Percentiles rank a stretch among this genome's conserved stretches.
Evolutionary conservation across 2,888 invertebrate genomes (phyloP).

Genomic region (Diloba caeruleocephala): DNA sequence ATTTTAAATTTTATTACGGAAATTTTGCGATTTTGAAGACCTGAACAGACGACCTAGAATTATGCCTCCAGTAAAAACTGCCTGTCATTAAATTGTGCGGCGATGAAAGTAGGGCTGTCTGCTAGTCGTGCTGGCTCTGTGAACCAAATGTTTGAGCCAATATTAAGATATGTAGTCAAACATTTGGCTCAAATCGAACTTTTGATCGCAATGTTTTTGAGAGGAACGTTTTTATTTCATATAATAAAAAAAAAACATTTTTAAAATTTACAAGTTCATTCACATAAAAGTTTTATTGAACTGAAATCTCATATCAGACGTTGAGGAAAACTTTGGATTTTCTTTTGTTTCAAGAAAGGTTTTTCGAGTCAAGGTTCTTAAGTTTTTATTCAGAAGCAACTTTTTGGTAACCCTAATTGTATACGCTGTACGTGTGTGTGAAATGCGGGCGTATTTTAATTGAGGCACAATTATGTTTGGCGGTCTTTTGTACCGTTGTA

Average conservation of each 20-base stretch:
- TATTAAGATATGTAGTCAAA: too few species aligned
- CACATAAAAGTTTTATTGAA: constrained; percentile 1
- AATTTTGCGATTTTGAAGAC: constrained; percentile 53
- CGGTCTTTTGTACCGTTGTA: constrained; percentile 58
- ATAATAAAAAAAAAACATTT: too few species aligned
- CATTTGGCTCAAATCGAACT: constrained; percentile 3
- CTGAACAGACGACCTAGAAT: constrained; percentile 52
- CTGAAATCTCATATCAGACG: too few species aligned
- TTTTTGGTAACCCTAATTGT: constrained; percentile 29
- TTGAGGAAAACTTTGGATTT: too few species aligned
- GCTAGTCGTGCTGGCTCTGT: constrained; percentile 16
- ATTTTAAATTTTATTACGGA: constrained; percentile 63
- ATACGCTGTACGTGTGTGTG: constrained; percentile 46
- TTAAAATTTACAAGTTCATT: too few species aligned
- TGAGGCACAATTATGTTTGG: constrained; percentile 64
- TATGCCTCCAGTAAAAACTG: constrained; percentile 52
- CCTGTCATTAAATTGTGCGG: constrained; percentile 49
- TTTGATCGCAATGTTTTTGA: constrained; percentile 17
- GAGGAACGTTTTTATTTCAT: background rate
- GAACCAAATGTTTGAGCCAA: constrained; percentile 10
- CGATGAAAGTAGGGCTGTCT: constrained; percentile 38
- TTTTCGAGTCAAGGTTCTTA: too few species aligned
- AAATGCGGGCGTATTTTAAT: constrained; percentile 71
- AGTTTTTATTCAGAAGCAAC: too few species aligned
- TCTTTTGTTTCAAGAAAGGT: too few species aligned